Conservation (phyloP, 2,113 vertebrate species). For the Apaloderma vittatum region DNA sequence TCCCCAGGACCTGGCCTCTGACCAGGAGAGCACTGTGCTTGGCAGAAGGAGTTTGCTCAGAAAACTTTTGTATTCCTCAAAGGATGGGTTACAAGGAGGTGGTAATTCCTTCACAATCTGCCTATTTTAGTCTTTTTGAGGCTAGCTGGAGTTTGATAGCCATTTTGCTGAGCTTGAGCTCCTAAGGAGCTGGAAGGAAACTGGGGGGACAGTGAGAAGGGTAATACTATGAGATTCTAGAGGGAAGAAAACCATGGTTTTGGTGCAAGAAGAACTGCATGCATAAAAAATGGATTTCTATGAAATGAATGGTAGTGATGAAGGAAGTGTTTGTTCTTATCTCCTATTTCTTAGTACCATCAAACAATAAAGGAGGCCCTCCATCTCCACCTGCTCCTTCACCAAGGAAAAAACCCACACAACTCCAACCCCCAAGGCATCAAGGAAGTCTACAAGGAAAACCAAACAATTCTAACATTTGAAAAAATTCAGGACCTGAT, state of each 20-base stretch:
- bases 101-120: background rate
- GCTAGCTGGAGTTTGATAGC: background rate
- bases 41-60: background rate
- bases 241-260: background rate
- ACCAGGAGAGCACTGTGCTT: background rate
- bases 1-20: background rate
- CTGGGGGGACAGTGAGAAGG: background rate
- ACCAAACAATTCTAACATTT: background rate
- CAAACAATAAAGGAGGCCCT: background rate
- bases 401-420: fast-evolving
- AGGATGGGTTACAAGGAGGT: background rate
- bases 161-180: background rate
- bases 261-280: background rate
- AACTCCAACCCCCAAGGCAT: background rate
- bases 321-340: background rate
- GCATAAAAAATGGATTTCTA: background rate
- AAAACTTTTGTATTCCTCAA: background rate
- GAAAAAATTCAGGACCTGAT: slow-evolving; percentile 69
- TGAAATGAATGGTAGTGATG: background rate
- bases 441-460: background rate
- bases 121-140: background rate
- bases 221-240: background rate
- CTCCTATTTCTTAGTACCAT: background rate
- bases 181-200: background rate
- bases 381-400: too few species aligned